Percentiles rank a stretch among this genome's conserved stretches.
phyloP scores from a whole-genome alignment of 2,113 vertebrate species.

The Capra hircus region DNA sequence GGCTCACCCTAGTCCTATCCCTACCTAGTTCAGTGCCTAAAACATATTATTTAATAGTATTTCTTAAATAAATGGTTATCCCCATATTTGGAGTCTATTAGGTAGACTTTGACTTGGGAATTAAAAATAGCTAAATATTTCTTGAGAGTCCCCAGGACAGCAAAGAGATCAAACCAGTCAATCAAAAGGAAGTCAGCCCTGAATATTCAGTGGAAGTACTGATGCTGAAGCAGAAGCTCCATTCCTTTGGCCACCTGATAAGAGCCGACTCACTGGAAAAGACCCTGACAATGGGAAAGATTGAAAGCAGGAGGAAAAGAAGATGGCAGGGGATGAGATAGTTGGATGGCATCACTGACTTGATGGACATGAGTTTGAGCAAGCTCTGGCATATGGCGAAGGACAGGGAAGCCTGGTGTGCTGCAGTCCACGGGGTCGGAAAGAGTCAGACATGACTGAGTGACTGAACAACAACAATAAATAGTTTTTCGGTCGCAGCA shows the following conservation, averaged over 20 bases:
- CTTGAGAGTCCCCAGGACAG: too few relatives aligned
- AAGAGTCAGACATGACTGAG: background rate
- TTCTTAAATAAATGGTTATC: background rate
- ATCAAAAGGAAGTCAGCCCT: too few relatives aligned
- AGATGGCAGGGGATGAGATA: background rate
- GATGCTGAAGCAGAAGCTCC: too few relatives aligned
- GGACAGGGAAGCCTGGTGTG: background rate
- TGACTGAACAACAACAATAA: background rate
- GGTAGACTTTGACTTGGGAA: background rate
- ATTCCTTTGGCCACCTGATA: too few relatives aligned
- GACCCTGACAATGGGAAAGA: background rate
- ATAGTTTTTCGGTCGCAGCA: background rate
- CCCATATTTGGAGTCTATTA: background rate
- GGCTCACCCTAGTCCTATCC: background rate
- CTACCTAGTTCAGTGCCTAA: background rate
- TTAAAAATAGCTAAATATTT: background rate
- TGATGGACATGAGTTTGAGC: background rate
- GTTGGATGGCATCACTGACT: background rate
- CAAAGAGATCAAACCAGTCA: too few relatives aligned
- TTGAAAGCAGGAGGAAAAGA: background rate
- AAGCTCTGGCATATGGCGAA: background rate
- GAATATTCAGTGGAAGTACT: too few relatives aligned
- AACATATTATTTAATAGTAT: background rate
- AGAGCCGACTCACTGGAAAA: too few relatives aligned
- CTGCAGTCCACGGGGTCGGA: rapidly evolving